Base-by-base conservation (phyloP, 2,888 invertebrate species). In the Megastigmus dorsalis region DNA sequence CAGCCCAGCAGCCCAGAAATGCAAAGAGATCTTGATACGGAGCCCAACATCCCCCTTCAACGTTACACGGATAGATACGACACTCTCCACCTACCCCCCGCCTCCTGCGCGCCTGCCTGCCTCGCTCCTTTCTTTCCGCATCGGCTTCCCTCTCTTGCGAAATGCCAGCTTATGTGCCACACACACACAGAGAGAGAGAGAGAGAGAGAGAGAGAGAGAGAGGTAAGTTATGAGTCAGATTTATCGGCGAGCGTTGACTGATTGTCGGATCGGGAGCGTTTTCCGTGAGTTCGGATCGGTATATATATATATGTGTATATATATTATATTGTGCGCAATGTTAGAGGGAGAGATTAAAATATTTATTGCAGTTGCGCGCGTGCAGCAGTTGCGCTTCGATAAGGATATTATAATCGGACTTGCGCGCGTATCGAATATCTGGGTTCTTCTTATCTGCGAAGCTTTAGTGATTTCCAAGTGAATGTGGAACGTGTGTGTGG, bases 21-120 rank as follows among this genome's bases (percentile, higher is more conserved):
- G 85, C 85, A 85, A 87, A 85, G 83, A 86, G 85, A 87, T 87
- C 86, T 86, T 86, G 86, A 87, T 86, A 87, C 79, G 85, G 83
- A n/a, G 80, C 84, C 82, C 82, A 52, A 69, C 38, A 57, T n/a
- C n/a, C n/a, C n/a, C n/a, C n/a, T n/a, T n/a, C n/a, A n/a, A n/a
- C n/a, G n/a, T n/a, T n/a, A n/a, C n/a, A n/a, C n/a, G n/a, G n/a
- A n/a, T n/a, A n/a, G n/a, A n/a, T n/a, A 38, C 52, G 70, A 45
- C 38, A n/a, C 20, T 2, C 33, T 10, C 38, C 18, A 13, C 41
- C 7, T 3, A 2, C 15, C n/a, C 28, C n/a, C 26, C 10, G 6
- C 15, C 28, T 3, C 15, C 3, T 15, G 26, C 10, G 4, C 13
- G 13, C n/a, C 0, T 20, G 18, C 5, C n/a, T n/a, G 13, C 20